phyloP scores from a whole-genome alignment of 2,797 vertebrate species.

The Pelodytes ibericus region DNA sequence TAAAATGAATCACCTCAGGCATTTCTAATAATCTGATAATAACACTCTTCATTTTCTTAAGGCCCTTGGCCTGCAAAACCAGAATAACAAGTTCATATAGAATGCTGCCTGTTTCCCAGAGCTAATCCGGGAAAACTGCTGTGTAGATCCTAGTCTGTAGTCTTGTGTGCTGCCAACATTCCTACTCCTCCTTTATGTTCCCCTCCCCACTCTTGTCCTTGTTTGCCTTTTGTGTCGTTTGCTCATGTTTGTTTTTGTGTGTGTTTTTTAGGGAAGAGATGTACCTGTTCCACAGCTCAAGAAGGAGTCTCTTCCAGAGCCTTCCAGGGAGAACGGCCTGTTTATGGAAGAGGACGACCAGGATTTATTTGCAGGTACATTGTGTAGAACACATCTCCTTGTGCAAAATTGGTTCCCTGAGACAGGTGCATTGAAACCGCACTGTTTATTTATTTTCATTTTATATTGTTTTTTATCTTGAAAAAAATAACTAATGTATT shows the following conservation, averaged over 20 bases:
- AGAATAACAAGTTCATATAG: not conserved
- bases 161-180: not conserved
- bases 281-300: constrained; percentile 59
- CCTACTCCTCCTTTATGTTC: too few species aligned
- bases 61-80: constrained; percentile 7
- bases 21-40: too few species aligned
- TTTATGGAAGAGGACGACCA: constrained; percentile 82
- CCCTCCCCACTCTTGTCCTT: not conserved
- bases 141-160: not conserved
- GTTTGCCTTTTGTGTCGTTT: not conserved
- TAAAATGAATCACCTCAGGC: too few species aligned
- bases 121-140: constrained; percentile 12
- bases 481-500: too few species aligned
- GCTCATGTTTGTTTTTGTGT: too few species aligned
- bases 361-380: constrained; percentile 89
- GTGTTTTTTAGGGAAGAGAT: constrained; percentile 72
- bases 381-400: not conserved
- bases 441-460: not conserved
- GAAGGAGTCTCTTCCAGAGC: constrained; percentile 63
- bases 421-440: too few species aligned
- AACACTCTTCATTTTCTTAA: too few species aligned
- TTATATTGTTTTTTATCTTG: too few species aligned
- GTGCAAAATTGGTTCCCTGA: not conserved
- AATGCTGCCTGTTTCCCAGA: not conserved
- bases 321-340: constrained; percentile 81